Conservation (phyloP, 2,113 vertebrate species). For the Strigops habroptila region DNA sequence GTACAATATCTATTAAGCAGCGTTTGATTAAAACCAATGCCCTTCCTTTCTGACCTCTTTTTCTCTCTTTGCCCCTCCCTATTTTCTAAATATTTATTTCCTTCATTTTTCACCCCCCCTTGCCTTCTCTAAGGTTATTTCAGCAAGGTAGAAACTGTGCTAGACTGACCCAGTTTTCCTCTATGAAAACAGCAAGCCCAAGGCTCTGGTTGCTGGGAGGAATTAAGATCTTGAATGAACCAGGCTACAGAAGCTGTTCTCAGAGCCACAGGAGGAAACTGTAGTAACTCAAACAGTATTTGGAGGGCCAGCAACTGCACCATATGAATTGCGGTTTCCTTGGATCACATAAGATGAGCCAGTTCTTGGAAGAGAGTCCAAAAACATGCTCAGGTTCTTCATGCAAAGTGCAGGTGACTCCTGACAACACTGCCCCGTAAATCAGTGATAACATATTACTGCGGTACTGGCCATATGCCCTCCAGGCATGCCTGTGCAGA, state of each 20-base stretch:
- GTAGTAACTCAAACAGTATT: neutral
- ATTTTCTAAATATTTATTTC: neutral
- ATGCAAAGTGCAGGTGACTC: neutral
- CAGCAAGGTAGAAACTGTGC: neutral
- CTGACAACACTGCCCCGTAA: neutral
- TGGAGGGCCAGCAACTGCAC: neutral
- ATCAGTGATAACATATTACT: neutral
- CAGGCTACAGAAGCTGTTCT: neutral
- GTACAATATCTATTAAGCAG: neutral
- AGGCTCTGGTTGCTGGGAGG: neutral
- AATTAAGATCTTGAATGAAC: constrained; percentile 30
- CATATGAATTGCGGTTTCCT: neutral
- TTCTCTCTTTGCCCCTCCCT: neutral
- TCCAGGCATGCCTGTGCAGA: neutral
- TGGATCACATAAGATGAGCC: neutral
- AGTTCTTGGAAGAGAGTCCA: neutral
- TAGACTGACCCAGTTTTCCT: constrained; percentile 35
- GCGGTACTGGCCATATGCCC: neutral
- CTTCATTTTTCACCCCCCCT: neutral
- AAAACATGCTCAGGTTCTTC: neutral
- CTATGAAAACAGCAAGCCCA: neutral
- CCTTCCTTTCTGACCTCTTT: neutral
- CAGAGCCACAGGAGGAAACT: neutral
- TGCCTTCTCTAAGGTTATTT: neutral
- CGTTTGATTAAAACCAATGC: neutral